Conservation (phyloP, 35 echinoderm and acorn worm genomes). For the Stichopus chloronotus region DNA sequence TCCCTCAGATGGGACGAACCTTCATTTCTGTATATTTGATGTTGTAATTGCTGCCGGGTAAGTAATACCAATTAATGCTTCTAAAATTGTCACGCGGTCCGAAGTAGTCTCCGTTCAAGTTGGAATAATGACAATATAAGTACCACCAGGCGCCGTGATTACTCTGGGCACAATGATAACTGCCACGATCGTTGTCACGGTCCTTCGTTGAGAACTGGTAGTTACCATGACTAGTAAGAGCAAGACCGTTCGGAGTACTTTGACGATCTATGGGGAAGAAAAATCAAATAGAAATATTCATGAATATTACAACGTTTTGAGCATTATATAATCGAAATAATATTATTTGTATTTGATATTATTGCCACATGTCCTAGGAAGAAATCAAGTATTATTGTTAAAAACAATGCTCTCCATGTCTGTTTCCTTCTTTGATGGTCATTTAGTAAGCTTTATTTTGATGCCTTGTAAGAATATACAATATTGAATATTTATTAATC, state of each 20-base stretch:
- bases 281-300: not conserved
- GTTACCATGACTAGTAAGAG: not conserved
- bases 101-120: not conserved
- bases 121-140: not conserved
- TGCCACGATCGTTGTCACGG: not conserved
- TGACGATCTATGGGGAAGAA: not conserved
- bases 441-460: no score
- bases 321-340: no score
- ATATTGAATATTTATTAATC: no score
- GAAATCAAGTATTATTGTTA: no score
- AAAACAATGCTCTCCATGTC: no score
- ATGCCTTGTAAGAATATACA: no score
- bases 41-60: not conserved
- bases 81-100: not conserved
- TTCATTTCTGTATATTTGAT: slow-evolving; percentile 10
- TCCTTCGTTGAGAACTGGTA: not conserved
- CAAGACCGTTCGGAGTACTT: not conserved
- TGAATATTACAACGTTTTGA: no score
- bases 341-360: no score
- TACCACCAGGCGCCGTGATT: not conserved
- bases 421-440: no score
- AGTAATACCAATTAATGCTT: not conserved
- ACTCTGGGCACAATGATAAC: not conserved
- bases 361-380: no score
- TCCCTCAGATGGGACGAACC: not conserved